Conservation (phyloP, 2,797 vertebrate species). For the Sciaenops ocellatus region DNA sequence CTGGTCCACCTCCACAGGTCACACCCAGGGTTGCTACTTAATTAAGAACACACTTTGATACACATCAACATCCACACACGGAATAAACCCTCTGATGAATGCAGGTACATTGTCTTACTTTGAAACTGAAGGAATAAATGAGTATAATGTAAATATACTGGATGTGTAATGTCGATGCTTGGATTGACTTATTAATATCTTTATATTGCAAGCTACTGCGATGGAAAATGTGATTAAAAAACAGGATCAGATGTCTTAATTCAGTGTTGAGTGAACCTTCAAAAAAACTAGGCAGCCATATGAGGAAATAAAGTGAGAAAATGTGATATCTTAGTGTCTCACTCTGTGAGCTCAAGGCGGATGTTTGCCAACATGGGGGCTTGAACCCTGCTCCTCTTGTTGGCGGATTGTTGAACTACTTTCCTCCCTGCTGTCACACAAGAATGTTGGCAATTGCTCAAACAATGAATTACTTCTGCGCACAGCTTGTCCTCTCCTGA, state of each 20-base stretch:
- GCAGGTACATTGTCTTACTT: neutral
- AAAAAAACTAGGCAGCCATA: neutral
- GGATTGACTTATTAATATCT: neutral
- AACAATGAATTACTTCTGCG: conserved; percentile 32
- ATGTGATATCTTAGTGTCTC: neutral
- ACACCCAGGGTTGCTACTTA: neutral
- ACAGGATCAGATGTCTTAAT: neutral
- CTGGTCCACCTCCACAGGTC: conserved; percentile 5
- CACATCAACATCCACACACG: neutral
- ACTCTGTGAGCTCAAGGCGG: neutral
- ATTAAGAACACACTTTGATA: neutral
- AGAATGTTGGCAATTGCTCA: conserved; percentile 56
- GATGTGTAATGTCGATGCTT: neutral
- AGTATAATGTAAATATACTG: neutral
- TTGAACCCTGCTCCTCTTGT: conserved; percentile 15
- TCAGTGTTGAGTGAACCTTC: neutral
- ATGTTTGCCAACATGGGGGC: conserved; percentile 22
- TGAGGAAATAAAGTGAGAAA: neutral
- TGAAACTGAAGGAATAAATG: neutral
- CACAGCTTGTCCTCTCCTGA: conserved; percentile 32
- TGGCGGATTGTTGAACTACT: conserved; percentile 35
- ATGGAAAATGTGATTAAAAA: neutral
- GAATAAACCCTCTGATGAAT: neutral
- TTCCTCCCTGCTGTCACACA: conserved; percentile 33
- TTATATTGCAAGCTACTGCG: neutral